Conservation (phyloP, 2,797 vertebrate species). For the Spea hammondii region DNA sequence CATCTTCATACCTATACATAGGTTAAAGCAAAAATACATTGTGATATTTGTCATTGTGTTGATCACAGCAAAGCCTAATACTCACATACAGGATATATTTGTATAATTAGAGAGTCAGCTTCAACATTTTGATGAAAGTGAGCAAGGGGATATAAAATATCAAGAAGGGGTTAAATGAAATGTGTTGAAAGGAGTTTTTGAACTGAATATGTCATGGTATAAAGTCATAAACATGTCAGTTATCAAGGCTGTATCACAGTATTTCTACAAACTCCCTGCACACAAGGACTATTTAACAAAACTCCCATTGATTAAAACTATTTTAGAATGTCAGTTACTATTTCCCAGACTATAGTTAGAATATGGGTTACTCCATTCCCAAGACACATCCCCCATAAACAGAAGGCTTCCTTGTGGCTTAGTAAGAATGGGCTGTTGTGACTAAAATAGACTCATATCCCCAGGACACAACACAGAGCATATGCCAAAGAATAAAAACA, state of each 20-base stretch:
- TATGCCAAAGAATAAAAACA: conserved; percentile 19
- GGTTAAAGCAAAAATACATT: too few relatives aligned
- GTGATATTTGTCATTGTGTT: too few relatives aligned
- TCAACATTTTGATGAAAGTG: not conserved
- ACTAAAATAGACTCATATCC: conserved; percentile 22
- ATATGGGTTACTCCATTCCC: conserved; percentile 13
- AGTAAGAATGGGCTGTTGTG: conserved; percentile 20
- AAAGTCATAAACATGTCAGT: not conserved
- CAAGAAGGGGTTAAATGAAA: too few relatives aligned
- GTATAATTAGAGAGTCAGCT: not conserved
- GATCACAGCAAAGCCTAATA: too few relatives aligned
- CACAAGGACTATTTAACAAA: not conserved
- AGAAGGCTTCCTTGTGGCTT: conserved; percentile 20
- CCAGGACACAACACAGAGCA: conserved; percentile 15
- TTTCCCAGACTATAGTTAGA: conserved; percentile 12
- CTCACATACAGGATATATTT: too few relatives aligned
- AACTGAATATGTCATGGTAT: not conserved
- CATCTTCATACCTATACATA: too few relatives aligned
- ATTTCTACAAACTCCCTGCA: not conserved
- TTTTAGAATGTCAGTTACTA: conserved; percentile 2
- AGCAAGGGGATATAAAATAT: not conserved
- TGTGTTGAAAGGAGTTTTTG: too few relatives aligned
- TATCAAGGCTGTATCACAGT: not conserved
- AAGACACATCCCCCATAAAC: conserved; percentile 13
- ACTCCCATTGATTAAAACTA: not conserved